phyloP scores from a whole-genome alignment of 2,113 vertebrate genomes.

The Chloropsis hardwickii region DNA sequence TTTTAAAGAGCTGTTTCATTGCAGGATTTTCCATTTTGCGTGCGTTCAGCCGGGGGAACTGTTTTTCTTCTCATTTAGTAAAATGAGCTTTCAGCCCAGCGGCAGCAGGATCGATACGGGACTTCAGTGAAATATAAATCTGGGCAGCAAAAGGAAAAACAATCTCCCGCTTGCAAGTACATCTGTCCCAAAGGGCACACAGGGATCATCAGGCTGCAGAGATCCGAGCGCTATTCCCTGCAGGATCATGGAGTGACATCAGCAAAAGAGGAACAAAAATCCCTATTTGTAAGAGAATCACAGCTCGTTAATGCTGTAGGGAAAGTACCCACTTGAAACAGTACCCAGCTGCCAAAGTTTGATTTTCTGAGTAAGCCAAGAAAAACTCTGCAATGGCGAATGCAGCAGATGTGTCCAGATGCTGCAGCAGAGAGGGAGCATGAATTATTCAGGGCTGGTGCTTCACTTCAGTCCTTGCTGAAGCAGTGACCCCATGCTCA shows the following conservation, averaged over 20 bases:
- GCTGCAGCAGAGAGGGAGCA: neutral
- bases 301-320: neutral
- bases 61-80: constrained; percentile 45
- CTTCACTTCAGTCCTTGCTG: fast-evolving
- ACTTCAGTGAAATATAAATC: constrained; percentile 41
- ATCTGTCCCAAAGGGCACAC: constrained; percentile 30
- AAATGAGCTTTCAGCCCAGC: constrained; percentile 42
- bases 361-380: neutral
- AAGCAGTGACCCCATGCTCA: neutral
- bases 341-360: constrained; percentile 18
- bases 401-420: constrained; percentile 31
- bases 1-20: neutral
- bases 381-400: fast-evolving
- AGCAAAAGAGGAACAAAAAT: constrained; percentile 43
- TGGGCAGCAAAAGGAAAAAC: constrained; percentile 53
- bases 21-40: constrained; percentile 22
- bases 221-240: neutral
- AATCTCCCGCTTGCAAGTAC: constrained; percentile 21
- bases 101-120: constrained; percentile 25
- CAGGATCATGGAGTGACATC: constrained; percentile 31
- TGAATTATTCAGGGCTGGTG: constrained; percentile 65
- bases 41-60: constrained; percentile 12
- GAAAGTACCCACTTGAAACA: constrained; percentile 46
- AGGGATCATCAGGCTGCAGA: constrained; percentile 23
- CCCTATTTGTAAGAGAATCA: constrained; percentile 41